Conservation (phyloP, 2,888 invertebrate species). For the Eristalis arbustorum region DNA sequence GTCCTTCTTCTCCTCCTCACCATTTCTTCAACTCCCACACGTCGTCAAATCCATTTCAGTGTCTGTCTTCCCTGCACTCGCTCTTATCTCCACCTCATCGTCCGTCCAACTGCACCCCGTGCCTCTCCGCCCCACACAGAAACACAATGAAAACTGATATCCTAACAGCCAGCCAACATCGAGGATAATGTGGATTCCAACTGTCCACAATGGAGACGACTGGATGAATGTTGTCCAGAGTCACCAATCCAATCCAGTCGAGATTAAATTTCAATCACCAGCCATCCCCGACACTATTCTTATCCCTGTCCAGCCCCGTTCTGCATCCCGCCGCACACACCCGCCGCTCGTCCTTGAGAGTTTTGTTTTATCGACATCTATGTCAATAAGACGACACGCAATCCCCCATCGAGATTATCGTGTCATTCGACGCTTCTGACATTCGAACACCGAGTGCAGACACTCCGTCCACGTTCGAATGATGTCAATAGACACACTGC, state of each 20-base stretch:
- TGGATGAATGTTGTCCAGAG: no score
- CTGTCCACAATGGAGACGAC: not conserved
- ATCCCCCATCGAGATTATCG: not conserved
- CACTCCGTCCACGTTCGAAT: not conserved
- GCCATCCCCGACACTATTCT: not conserved
- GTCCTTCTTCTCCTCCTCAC: no score
- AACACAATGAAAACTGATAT: not conserved
- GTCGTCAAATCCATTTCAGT: no score
- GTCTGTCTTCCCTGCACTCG: no score
- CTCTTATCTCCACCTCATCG: no score
- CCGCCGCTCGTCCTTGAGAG: not conserved
- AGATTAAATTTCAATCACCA: not conserved
- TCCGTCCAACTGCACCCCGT: no score
- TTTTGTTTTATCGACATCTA: not conserved
- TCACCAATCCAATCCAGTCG: not conserved
- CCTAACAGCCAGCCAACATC: not conserved
- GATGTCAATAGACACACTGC: not conserved
- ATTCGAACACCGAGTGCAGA: not conserved
- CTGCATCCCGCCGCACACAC: no score
- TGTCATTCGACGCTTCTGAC: not conserved
- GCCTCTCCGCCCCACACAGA: no score
- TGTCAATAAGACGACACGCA: not conserved
- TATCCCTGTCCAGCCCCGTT: not conserved
- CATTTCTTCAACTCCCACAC: no score
- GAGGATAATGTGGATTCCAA: not conserved